phyloP scores from a whole-genome alignment of 2,113 vertebrate genomes.

The Elaphurus davidianus region DNA sequence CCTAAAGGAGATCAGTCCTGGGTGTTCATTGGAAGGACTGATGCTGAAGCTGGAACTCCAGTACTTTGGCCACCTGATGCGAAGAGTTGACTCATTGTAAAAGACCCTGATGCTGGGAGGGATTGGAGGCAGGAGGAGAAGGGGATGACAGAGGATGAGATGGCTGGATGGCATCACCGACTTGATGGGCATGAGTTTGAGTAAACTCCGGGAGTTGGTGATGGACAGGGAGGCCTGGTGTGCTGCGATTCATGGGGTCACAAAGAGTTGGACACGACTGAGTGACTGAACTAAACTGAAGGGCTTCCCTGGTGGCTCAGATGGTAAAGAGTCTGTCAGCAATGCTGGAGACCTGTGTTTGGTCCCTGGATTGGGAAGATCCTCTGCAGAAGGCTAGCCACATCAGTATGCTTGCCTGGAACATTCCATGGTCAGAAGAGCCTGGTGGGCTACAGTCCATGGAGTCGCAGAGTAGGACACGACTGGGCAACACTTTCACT shows the following conservation, averaged over 20 bases:
- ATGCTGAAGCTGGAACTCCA: neutral
- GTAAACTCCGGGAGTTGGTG: neutral
- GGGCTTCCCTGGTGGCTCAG: neutral
- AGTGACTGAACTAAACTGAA: neutral
- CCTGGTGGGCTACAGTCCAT: neutral
- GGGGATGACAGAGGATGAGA: neutral
- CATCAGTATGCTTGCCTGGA: neutral
- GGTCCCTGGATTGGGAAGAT: neutral
- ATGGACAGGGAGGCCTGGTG: neutral
- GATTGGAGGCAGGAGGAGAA: neutral
- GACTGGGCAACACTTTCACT: neutral
- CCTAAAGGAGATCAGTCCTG: neutral
- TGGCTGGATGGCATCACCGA: neutral
- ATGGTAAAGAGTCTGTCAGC: neutral
- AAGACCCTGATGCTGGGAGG: neutral
- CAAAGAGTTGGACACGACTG: neutral
- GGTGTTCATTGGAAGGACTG: neutral
- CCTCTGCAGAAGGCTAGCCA: neutral
- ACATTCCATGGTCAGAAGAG: neutral
- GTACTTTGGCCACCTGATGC: neutral
- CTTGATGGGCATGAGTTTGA: neutral
- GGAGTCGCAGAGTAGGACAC: neutral
- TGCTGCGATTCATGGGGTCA: accelerated
- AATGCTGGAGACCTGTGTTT: neutral
- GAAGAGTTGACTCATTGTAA: neutral